These are phyloP conservation scores for Holothuria glaberrima DNA, from an alignment of 35 echinoderm and acorn worm genomes.

Conservation along the genomic window DNA sequence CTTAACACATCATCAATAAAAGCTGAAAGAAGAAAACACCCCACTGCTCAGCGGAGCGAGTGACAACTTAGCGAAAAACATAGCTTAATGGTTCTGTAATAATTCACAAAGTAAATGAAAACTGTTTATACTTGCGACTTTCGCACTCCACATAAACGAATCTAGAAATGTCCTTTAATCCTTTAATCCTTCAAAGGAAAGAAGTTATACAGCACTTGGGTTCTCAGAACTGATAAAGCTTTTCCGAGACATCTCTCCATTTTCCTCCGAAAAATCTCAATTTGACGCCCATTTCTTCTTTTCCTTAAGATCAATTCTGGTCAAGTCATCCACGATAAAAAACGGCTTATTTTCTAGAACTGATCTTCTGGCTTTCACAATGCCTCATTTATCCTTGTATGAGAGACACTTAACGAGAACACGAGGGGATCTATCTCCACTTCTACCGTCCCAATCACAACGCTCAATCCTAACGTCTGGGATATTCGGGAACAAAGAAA, in stretches of 20 bases:
- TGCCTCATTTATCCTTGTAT: too few species aligned
- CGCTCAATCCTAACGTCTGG: not conserved
- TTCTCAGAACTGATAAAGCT: not conserved
- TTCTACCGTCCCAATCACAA: not conserved
- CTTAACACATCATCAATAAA: not conserved
- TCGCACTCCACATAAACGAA: not conserved
- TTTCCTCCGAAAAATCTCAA: conserved; percentile 11
- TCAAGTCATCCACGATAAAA: not conserved
- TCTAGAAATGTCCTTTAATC: not conserved
- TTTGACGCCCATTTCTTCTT: conserved; percentile 21
- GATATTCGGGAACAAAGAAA: not conserved
- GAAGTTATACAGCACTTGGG: not conserved
- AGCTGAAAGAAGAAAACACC: not conserved
- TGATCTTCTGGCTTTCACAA: conserved; percentile 21
- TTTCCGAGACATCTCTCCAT: not conserved
- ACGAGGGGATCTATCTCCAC: not conserved
- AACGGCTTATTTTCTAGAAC: not conserved
- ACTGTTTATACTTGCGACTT: not conserved
- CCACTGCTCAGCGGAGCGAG: too few species aligned
- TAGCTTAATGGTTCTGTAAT: too few species aligned
- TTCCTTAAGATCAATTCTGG: not conserved
- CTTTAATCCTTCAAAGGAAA: not conserved
- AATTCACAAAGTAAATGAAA: too few species aligned
- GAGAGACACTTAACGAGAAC: not conserved
- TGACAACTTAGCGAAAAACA: too few species aligned